Evolutionary conservation across 2,797 vertebrate genomes (phyloP).

Genomic region (Alosa sapidissima): DNA sequence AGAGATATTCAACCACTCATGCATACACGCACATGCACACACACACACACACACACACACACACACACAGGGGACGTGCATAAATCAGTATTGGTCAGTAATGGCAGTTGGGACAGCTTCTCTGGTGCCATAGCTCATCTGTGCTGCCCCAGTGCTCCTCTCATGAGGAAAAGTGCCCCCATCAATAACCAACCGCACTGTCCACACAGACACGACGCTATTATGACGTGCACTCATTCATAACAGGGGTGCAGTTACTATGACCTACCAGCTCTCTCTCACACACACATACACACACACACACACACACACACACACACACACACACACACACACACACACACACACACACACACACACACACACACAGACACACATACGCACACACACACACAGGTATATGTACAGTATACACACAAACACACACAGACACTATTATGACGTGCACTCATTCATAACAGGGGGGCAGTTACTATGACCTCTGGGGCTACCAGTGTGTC

Average conservation of each 20-base stretch:
- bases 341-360: too few species aligned
- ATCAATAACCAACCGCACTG: constrained; percentile 27
- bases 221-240: background rate
- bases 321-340: background rate
- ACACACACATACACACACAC: background rate
- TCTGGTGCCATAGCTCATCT: background rate
- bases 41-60: too few species aligned
- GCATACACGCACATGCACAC: too few species aligned
- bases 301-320: background rate
- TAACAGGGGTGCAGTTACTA: background rate
- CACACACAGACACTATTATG: too few species aligned
- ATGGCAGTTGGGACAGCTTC: background rate
- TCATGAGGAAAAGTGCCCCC: background rate
- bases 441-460: constrained; percentile 26
- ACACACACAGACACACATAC: too few species aligned
- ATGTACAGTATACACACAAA: too few species aligned
- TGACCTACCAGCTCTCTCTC: background rate
- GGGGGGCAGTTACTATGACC: constrained; percentile 20
- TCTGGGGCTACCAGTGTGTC: background rate
- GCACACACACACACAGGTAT: too few species aligned
- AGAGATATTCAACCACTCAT: too few species aligned
- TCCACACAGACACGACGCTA: constrained; percentile 10
- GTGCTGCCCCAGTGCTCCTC: background rate
- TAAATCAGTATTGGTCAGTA: background rate
- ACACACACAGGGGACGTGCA: background rate